Evolutionary conservation across 2,888 invertebrate genomes (phyloP).

Genomic region (Sphinx pinastri): DNA sequence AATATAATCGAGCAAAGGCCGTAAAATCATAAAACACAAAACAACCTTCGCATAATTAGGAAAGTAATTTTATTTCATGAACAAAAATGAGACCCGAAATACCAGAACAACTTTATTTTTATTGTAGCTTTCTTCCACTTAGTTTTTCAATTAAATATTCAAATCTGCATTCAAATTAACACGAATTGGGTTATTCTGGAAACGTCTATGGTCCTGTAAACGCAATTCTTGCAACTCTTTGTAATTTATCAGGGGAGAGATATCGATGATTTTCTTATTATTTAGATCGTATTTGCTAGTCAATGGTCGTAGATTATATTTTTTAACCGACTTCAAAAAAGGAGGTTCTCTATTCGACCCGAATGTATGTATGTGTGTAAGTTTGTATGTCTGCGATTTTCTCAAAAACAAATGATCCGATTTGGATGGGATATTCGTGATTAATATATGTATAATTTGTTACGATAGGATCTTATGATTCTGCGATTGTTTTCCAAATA

Average conservation of each 20-base stretch:
- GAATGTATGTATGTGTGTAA: too few relatives aligned
- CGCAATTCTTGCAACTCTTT: neutral
- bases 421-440: too few relatives aligned
- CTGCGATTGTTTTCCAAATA: too few relatives aligned
- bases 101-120: constrained; percentile 19
- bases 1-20: constrained; percentile 9
- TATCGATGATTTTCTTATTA: too few relatives aligned
- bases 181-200: neutral
- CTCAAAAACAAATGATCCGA: too few relatives aligned
- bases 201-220: neutral
- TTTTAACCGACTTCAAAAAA: too few relatives aligned
- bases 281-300: too few relatives aligned
- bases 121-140: constrained; percentile 23
- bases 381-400: too few relatives aligned
- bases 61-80: constrained; percentile 22
- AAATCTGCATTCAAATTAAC: neutral
- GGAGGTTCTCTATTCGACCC: too few relatives aligned
- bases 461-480: too few relatives aligned
- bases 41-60: constrained; percentile 22
- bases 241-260: neutral
- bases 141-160: constrained; percentile 31
- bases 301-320: too few relatives aligned
- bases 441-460: too few relatives aligned
- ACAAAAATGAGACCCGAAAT: constrained; percentile 18
- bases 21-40: constrained; percentile 16